Evolutionary conservation across 2,888 invertebrate species (phyloP), one percentile per base, ranked within the genome.

Genomic region (Scaeva pyrastri): DNA sequence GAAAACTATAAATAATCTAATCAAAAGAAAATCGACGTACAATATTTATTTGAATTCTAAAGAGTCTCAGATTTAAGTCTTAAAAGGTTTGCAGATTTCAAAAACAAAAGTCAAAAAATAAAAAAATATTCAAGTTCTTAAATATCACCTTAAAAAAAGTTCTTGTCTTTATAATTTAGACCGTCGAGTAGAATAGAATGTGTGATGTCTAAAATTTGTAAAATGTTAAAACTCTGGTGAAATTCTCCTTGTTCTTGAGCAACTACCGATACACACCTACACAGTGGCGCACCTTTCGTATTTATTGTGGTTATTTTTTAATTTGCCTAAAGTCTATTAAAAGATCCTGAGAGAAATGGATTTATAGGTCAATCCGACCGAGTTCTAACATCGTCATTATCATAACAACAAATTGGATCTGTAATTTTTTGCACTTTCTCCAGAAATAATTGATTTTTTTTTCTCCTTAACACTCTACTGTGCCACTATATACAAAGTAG

Each of bases 361-460:
- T 39, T 60, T 41, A 60, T 60, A 60, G 60, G 60, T 60, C 60
- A 60, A 21, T 41, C 21, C 19, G 39, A 60, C n/a, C n/a, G n/a
- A 11, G 21, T 41, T 60, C n/a, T n/a, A n/a, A n/a, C n/a, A n/a
- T 60, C 11, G 11, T 31, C 31, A 31, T 31, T 31, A 31, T n/a
- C 19, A 60, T 39, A 41, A 60, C 11, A 60, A 60, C 16, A 60
- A 21, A 60, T 60, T 60, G 21, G 60, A 14, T 16, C 60, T 21
- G 14, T 14, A 7, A 60, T 41, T 60, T 21, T 39, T 39, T 60
- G 60, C 41, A 60, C 60, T 60, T 60, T 85, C 85, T 81, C 80
- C 50, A 21, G 11, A 23, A 48, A 19, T n/a, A 21, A 23, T 23
- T 60, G 66, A 62, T 26, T 56, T 31, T 45, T 80, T 76, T 73